Evolutionary conservation across 2,797 vertebrate species (phyloP).

Genomic region (Cryptoblepharus egeriae): DNA sequence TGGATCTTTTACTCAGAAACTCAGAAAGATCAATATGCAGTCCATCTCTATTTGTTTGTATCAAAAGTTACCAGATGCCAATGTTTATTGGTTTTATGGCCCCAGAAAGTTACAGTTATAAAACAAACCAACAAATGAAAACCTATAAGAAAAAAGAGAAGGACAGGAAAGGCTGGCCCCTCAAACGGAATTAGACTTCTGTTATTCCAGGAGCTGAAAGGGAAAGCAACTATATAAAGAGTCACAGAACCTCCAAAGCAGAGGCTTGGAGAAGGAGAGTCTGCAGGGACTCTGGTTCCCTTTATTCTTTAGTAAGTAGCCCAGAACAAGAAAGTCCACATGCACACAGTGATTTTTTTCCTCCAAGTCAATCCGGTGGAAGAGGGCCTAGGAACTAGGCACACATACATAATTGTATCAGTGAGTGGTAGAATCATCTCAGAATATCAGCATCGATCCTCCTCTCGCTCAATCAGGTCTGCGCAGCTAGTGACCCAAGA

Average conservation of each 20-base stretch:
- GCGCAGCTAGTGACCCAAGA: not conserved
- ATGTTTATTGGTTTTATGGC: conserved; percentile 37
- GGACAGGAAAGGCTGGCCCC: not conserved
- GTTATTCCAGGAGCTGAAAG: not conserved
- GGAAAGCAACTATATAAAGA: not conserved
- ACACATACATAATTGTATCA: not conserved
- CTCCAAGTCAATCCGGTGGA: no score
- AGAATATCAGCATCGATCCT: not conserved
- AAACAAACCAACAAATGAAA: conserved; percentile 17
- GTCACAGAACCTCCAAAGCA: not conserved
- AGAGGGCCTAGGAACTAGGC: not conserved
- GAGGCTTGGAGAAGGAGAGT: not conserved
- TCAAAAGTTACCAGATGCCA: conserved; percentile 29
- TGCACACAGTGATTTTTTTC: no score
- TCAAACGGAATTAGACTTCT: not conserved
- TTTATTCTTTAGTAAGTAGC: no score
- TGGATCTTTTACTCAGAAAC: no score
- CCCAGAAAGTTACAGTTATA: conserved; percentile 28
- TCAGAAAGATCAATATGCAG: not conserved
- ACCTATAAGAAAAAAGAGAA: conserved; percentile 6
- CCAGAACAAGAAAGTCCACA: not conserved
- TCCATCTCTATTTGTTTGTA: not conserved
- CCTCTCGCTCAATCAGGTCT: not conserved
- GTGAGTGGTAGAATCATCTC: not conserved
- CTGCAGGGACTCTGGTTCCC: not conserved